A percentile compares a stretch with the other conserved stretches of the same genome.
phyloP scores from a whole-genome alignment of 2,113 vertebrate species.

The Penelope pileata region DNA sequence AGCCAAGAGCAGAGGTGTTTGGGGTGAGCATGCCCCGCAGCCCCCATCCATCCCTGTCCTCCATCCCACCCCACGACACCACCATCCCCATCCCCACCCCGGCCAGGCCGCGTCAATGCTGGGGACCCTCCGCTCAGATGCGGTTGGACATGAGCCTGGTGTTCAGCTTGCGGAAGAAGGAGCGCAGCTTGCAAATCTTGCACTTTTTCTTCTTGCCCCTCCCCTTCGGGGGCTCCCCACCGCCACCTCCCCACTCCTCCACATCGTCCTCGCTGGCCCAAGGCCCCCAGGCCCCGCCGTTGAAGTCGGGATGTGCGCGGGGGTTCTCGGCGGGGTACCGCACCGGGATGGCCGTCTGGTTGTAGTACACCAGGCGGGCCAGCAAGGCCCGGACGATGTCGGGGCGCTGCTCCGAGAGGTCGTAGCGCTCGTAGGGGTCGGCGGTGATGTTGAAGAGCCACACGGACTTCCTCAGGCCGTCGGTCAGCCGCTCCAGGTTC shows the following conservation, averaged over 20 bases:
- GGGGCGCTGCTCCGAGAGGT: slow-evolving; percentile 85
- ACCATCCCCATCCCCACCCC: background rate
- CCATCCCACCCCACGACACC: accelerated
- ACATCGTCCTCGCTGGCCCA: slow-evolving; percentile 90
- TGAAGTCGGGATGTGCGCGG: slow-evolving; percentile 90
- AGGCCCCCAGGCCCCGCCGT: slow-evolving; percentile 94
- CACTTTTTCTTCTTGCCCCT: slow-evolving; percentile 87
- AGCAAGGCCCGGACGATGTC: slow-evolving; percentile 90
- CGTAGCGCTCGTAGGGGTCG: slow-evolving; percentile 90
- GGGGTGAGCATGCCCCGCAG: background rate
- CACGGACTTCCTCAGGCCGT: slow-evolving; percentile 80
- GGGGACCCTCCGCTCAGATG: slow-evolving; percentile 78
- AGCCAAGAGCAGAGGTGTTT: background rate
- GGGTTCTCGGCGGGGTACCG: slow-evolving; percentile 93
- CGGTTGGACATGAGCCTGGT: slow-evolving; percentile 92
- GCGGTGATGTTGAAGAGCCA: slow-evolving; percentile 97
- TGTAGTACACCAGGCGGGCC: slow-evolving; percentile 87
- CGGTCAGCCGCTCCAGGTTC: slow-evolving; percentile 89
- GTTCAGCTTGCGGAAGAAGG: slow-evolving; percentile 93
- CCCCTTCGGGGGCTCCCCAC: slow-evolving; percentile 59
- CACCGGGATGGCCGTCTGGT: slow-evolving; percentile 91
- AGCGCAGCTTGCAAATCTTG: slow-evolving; percentile 87
- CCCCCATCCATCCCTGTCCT: background rate
- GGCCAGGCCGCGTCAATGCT: background rate
- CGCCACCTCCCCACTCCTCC: slow-evolving; percentile 76